phyloP scores from a whole-genome alignment of 2,797 vertebrate genomes.

The Cyclopterus lumpus region DNA sequence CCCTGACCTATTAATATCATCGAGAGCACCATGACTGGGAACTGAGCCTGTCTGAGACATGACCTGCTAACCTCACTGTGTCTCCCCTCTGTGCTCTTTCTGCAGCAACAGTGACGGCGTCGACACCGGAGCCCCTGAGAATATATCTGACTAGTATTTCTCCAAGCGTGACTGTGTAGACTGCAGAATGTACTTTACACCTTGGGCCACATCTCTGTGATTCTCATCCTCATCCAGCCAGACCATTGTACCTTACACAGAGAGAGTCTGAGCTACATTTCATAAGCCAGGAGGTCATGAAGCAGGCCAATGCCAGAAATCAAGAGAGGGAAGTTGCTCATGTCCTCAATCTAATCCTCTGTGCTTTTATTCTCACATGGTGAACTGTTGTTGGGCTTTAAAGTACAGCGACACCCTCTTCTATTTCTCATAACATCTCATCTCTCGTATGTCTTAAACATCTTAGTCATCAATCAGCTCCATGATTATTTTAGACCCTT shows the following conservation, averaged over 20 bases:
- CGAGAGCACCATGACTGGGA: slow-evolving; percentile 83
- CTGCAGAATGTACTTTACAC: slow-evolving; percentile 83
- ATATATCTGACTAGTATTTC: slow-evolving; percentile 58
- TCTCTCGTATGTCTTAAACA: background rate
- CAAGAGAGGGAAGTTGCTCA: background rate
- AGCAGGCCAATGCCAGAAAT: slow-evolving; percentile 36
- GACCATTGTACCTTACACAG: background rate
- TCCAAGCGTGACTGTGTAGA: slow-evolving; percentile 82
- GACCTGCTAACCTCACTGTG: slow-evolving; percentile 80
- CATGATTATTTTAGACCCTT: slow-evolving; percentile 6
- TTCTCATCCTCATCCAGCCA: slow-evolving; percentile 74
- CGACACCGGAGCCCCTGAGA: slow-evolving; percentile 13
- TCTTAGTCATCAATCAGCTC: background rate
- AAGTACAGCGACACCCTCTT: background rate
- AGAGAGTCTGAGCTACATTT: slow-evolving; percentile 69
- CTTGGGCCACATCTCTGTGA: slow-evolving; percentile 83
- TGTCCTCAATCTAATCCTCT: background rate
- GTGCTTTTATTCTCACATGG: background rate
- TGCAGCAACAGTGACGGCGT: slow-evolving; percentile 59
- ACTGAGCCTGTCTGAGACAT: slow-evolving; percentile 82
- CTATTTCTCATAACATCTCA: slow-evolving; percentile 1
- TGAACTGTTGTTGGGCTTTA: background rate
- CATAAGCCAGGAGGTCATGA: slow-evolving; percentile 64
- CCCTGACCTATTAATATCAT: slow-evolving; percentile 83
- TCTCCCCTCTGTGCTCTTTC: slow-evolving; percentile 82